phyloP scores from a whole-genome alignment of 2,113 vertebrate genomes.

The Pipra filicauda region DNA sequence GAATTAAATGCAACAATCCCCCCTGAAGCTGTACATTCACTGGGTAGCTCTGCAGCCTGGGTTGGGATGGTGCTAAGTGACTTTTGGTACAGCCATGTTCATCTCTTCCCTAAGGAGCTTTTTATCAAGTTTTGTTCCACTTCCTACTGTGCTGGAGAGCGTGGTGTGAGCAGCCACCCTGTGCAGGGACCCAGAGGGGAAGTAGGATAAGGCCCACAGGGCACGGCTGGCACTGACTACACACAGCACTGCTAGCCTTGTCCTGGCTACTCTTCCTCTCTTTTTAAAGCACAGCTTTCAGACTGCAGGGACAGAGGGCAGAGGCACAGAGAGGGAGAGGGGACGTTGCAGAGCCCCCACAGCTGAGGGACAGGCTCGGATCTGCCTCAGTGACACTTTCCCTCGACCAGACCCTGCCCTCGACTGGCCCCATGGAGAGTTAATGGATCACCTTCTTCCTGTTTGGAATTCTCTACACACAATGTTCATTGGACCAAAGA shows the following conservation, averaged over 20 bases:
- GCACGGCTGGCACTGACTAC: neutral
- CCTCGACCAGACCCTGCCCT: no score
- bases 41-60: rapidly evolving
- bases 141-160: rapidly evolving
- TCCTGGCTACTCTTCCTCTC: neutral
- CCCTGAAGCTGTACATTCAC: neutral
- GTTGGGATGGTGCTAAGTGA: rapidly evolving
- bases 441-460: rapidly evolving
- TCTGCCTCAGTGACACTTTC: rapidly evolving
- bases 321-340: neutral
- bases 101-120: neutral
- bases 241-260: neutral
- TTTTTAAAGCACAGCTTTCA: neutral
- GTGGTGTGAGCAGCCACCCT: neutral
- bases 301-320: neutral
- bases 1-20: neutral
- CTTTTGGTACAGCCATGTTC: rapidly evolving
- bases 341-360: rapidly evolving
- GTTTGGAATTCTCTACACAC: rapidly evolving
- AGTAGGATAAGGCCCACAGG: neutral
- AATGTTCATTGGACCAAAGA: neutral
- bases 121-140: neutral
- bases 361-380: neutral
- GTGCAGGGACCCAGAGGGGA: neutral
- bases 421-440: rapidly evolving